Base-by-base conservation (phyloP, 1,140 invertebrate species). In the Bombus huntii region DNA sequence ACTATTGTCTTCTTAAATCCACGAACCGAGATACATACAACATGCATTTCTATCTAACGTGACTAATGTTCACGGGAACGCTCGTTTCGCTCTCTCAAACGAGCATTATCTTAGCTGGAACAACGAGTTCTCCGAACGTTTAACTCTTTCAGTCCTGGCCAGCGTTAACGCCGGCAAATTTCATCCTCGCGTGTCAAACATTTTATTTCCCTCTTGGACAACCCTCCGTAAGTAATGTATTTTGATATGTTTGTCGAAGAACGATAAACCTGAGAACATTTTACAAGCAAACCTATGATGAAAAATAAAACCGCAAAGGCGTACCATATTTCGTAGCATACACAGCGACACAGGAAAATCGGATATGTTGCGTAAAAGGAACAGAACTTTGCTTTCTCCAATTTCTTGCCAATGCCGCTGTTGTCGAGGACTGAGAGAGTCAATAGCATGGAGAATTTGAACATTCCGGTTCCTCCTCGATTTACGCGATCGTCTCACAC, bases 1-100 rank as follows among this genome's bases (percentile, higher is more conserved):
- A 65, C 71, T 90, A 90, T 90, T 90, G 88, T 90, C 88, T 87
- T 84, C 65, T 90, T 83, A 87, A 72, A 89, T 79, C 83, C 74
- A 65, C 78, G 79, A 89, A 89, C 74, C 65, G 80, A 84, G 77
- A 81, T 73, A 81, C 74, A 86, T 81, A 87, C 77, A 86, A 87
- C 89, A 89, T 89, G 88, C 78, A 90, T 57, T 78, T 87, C 81
- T 89, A 87, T 84, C 80, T 87, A 85, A 85, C 85, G 70, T 68
- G 62, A 77, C 81, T 83, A 81, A 85, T 68, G 44, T 68, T 68
- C 84, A 28, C 71, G 42, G 42, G 44, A 85, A 42, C 31, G 71
- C 34, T 42, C 83, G 53, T 85, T n/a, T 53, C 6, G 6, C 13
- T 34, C 3, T 42, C 10, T 22, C 25, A 2, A 31, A 66, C 47